Base-by-base conservation (phyloP, 2,888 invertebrate species). In the Tenthredo mesomela region DNA sequence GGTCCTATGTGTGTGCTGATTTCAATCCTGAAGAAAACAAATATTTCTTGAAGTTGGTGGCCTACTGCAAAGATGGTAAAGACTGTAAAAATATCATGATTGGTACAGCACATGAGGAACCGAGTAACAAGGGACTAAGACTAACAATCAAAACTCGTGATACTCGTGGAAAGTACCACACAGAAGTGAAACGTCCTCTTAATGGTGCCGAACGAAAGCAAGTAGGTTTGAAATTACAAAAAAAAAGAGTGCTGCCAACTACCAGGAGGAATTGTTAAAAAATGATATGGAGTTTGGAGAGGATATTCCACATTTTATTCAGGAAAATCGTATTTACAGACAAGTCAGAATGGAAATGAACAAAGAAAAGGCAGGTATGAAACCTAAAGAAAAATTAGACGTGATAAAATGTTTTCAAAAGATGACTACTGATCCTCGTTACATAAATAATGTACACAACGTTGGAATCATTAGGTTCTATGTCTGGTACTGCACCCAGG, bases 151-250 rank as follows among this genome's bases (percentile, higher is more conserved):
- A 82, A 78, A 80, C 85, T 37, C 82, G 83, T 77, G 86, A 87
- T 77, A 87, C 86, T 43, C 86, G 86, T 40, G 61, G 77, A 9
- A 61, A 84, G 21, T 78, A 85, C 54, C 86, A 87, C 70, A 84
- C 61, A 25, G 70, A 86, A 77, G 82, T 83, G 2, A 84, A 84
- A 25, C 85, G 87, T 77, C 85, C 82, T 40, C 65, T 85, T 5
- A 86, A 86, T 85, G 84, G 86, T 58, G 25, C 75, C n/a, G 65
- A 86, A 84, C 29, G 84, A 6, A 84, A 77, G 50, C 50, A 78
- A 84, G 67, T 85, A 10, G 85, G 84, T 29, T 37, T 18, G 4
- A 29, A 82, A 67, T 77, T 86, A 54, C 25, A 75, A 67, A 85
- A 73, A n/a, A n/a, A 70, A 37, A 75, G 15, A 82, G 75, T 40